A percentile compares a stretch with the other conserved stretches of the same genome.
Conservation (phyloP, 2,797 vertebrate genomes). For the Hypotaenidia okinawae region DNA sequence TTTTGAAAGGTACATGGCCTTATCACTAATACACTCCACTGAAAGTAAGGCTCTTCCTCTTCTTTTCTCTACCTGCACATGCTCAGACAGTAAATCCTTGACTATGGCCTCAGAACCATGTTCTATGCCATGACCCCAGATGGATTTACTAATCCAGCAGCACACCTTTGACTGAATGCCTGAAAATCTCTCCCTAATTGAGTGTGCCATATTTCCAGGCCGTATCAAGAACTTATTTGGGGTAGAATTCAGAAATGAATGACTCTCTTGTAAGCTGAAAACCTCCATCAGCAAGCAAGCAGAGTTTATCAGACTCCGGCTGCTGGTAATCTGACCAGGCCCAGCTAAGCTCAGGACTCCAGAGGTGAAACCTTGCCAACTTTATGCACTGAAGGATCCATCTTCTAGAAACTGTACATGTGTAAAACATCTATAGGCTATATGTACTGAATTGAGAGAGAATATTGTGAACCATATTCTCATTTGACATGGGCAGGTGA, state of each 20-base stretch:
- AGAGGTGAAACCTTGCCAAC: not conserved
- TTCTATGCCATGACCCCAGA: not conserved
- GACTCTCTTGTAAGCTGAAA: not conserved
- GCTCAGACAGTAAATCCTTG: not conserved
- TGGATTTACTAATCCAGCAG: not conserved
- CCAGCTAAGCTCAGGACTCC: not conserved
- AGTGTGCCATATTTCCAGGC: not conserved
- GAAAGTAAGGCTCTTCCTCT: not conserved
- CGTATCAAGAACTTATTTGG: not conserved
- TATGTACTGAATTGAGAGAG: not conserved
- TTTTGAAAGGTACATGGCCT: not conserved
- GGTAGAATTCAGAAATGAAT: not conserved
- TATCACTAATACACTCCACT: not conserved
- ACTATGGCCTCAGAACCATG: not conserved
- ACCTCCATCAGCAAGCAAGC: not conserved
- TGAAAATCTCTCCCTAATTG: not conserved
- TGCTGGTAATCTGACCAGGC: not conserved
- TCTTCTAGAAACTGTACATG: not conserved
- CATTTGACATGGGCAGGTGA: not conserved
- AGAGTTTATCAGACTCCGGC: not conserved
- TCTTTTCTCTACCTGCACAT: not conserved
- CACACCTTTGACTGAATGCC: not conserved
- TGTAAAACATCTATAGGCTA: conserved; percentile 8
- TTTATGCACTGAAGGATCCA: not conserved
- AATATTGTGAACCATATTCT: not conserved